phyloP scores from a whole-genome alignment of 2,113 vertebrate species.

The Symphodus melops region DNA sequence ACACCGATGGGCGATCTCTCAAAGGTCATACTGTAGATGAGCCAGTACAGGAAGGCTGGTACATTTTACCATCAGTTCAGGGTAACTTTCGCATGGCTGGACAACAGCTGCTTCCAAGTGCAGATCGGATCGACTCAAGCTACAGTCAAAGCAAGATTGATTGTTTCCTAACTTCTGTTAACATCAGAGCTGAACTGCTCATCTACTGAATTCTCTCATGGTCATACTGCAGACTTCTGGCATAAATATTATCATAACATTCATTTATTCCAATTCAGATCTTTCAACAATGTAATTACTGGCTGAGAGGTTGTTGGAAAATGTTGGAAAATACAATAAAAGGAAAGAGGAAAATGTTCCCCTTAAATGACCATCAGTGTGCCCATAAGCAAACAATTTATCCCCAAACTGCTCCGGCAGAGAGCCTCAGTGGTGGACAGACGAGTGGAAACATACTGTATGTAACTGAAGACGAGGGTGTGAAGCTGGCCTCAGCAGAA shows the following conservation, averaged over 20 bases:
- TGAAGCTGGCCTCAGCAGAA: slow-evolving; percentile 44
- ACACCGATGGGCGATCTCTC: no score
- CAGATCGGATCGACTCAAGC: not conserved
- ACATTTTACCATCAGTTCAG: not conserved
- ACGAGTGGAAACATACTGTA: slow-evolving; percentile 38
- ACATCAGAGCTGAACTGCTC: not conserved
- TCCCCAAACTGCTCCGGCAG: slow-evolving; percentile 20
- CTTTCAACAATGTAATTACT: slow-evolving; percentile 2
- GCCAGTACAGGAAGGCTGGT: no score
- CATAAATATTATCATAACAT: slow-evolving; percentile 2
- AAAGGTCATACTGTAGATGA: no score
- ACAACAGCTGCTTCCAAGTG: not conserved
- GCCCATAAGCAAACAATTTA: slow-evolving; percentile 10
- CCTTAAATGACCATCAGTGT: slow-evolving; percentile 4
- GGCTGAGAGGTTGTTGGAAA: slow-evolving; percentile 5
- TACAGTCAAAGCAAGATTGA: not conserved
- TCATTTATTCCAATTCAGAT: not conserved
- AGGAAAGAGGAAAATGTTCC: not conserved
- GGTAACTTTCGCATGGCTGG: not conserved
- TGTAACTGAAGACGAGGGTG: slow-evolving; percentile 42
- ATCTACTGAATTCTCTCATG: not conserved
- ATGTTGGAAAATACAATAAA: not conserved
- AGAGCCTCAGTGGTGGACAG: slow-evolving; percentile 32
- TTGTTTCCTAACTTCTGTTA: not conserved
- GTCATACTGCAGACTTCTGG: not conserved